A percentile compares a stretch with the other conserved stretches of the same genome.
Evolutionary conservation across 2,113 vertebrate species (phyloP).

Genomic region (Oophaga pumilio): DNA sequence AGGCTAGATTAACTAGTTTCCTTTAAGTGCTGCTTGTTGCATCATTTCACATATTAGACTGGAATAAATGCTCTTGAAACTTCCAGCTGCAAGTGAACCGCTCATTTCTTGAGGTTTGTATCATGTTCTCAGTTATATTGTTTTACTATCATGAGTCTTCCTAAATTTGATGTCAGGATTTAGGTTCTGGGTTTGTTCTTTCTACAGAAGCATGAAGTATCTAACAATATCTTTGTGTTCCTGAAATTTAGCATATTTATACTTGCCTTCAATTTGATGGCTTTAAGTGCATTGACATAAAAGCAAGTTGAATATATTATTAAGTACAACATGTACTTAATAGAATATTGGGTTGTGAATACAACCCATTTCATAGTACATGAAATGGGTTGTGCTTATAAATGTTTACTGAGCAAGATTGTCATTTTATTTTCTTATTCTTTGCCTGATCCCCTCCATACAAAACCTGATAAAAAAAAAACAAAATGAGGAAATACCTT

Average conservation of each 20-base stretch:
- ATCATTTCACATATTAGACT: conserved; percentile 44
- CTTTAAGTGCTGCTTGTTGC: conserved; percentile 37
- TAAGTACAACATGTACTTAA: no score
- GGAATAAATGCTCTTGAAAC: conserved; percentile 39
- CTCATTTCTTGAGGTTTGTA: conserved; percentile 21
- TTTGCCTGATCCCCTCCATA: neutral
- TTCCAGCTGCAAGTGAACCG: neutral
- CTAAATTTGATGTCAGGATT: conserved; percentile 39
- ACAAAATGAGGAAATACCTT: no score
- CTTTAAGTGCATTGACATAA: neutral
- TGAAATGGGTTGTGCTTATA: neutral
- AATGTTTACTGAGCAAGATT: neutral
- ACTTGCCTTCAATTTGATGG: neutral
- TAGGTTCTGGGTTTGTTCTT: neutral
- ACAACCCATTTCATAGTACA: no score
- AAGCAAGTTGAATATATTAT: neutral
- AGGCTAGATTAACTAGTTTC: conserved; percentile 43
- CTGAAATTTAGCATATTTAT: neutral
- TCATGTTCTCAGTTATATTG: conserved; percentile 8
- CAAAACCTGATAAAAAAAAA: neutral
- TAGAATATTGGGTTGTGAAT: no score
- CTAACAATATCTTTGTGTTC: neutral
- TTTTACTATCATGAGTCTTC: conserved; percentile 34
- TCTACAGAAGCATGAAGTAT: neutral
- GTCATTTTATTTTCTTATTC: neutral